Base-by-base conservation (phyloP, 1,140 invertebrate genomes). In the Luehdorfia chinensis region DNA sequence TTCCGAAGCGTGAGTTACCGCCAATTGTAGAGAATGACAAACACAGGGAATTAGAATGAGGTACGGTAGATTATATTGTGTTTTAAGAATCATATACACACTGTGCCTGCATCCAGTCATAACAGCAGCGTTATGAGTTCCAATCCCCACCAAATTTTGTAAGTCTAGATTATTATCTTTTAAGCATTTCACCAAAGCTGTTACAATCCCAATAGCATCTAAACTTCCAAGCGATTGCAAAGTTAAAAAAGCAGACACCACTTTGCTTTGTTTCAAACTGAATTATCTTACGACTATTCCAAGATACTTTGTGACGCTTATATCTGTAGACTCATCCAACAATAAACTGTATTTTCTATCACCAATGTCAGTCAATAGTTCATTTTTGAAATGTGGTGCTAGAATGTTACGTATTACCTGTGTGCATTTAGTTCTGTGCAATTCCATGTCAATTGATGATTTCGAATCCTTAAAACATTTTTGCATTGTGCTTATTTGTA, bases 251-350 rank as follows among this genome's bases (percentile, higher is more conserved):
- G 66, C 79, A n/a, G n/a, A n/a, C n/a, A n/a, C n/a, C n/a, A n/a
- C n/a, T n/a, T n/a, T n/a, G n/a, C n/a, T n/a, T n/a, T n/a, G n/a
- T n/a, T n/a, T n/a, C n/a, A n/a, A 31, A 31, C n/a, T n/a, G n/a
- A n/a, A n/a, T n/a, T n/a, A 84, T 56, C 66, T 76, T 7, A 85
- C 61, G 12, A 58, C 59, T 31, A 77, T 46, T 18, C 66, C 68
- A 45, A 86, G 60, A 27, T 64, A 55, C 68, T 83, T 79, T 4
- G 41, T 48, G 2, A 65, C 50, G 13, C 55, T 57, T 1, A 84
- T 56, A 49, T 85, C 77, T 1, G 75, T 87, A 2, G 75, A 85
- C 50, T 87, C 79, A 57, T 83, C 77, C 6, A 83, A 34, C 9
- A 85, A 56, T 2, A 80, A 44, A 23, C 74, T 84, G 39, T 63